Conservation (phyloP, 2,797 vertebrate species). For the Tapera naevia region DNA sequence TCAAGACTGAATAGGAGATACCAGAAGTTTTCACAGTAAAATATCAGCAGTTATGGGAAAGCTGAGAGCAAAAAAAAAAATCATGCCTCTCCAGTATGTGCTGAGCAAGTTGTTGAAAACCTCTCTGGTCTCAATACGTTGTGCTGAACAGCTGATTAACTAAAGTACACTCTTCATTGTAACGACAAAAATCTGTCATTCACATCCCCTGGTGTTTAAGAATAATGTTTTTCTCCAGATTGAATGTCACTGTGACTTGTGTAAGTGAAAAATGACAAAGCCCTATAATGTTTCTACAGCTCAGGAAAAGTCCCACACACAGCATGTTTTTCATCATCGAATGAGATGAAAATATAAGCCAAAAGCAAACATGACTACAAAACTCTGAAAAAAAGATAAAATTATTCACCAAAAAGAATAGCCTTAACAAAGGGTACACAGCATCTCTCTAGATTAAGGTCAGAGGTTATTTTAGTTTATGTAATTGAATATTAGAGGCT, state of each 20-base stretch:
- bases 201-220: background rate
- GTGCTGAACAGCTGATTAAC: background rate
- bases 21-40: background rate
- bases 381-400: background rate
- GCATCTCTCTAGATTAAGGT: background rate
- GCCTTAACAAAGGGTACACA: background rate
- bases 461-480: background rate
- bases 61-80: background rate
- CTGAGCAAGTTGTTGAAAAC: background rate
- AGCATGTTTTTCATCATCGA: background rate
- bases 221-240: background rate
- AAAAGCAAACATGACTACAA: background rate
- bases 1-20: background rate
- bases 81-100: background rate
- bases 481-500: background rate
- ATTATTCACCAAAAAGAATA: background rate
- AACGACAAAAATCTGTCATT: background rate
- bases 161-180: background rate
- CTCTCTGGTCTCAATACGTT: background rate
- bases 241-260: background rate
- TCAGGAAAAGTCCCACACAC: background rate
- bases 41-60: background rate
- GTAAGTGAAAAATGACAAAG: background rate
- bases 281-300: background rate
- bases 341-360: background rate